phyloP scores from a whole-genome alignment of 1,140 invertebrate species.

The Drosophila ercepeae region DNA sequence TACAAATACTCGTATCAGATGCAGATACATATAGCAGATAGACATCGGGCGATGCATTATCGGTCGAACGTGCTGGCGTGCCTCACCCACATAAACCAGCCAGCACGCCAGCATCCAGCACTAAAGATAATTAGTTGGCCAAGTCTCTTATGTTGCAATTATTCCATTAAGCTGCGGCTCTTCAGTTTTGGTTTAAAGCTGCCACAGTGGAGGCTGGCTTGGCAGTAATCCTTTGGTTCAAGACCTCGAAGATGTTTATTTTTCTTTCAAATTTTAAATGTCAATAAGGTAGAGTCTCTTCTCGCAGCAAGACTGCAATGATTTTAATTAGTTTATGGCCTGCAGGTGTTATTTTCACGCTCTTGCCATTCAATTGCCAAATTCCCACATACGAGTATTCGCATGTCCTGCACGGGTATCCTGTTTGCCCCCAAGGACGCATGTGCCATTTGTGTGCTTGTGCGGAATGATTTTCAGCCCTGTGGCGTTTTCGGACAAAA shows the following conservation, averaged over 20 bases:
- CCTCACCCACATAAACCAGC: constrained; percentile 2
- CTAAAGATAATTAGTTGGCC: constrained; percentile 39
- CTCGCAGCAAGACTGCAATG: constrained; percentile 13
- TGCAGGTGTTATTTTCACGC: constrained; percentile 68
- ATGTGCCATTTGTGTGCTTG: neutral
- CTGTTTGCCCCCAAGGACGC: neutral
- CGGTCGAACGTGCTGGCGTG: constrained; percentile 31
- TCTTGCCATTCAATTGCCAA: constrained; percentile 20
- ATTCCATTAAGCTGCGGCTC: constrained; percentile 1
- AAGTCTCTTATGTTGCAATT: constrained; percentile 13
- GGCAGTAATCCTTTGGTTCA: neutral
- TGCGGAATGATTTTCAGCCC: constrained; percentile 6
- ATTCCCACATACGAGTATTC: constrained; percentile 28
- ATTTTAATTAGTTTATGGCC: constrained; percentile 71
- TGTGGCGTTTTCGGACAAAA: constrained; percentile 12
- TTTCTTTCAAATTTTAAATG: no score
- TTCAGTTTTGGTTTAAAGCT: constrained; percentile 5
- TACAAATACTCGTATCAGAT: constrained; percentile 32
- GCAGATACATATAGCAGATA: constrained; percentile 2
- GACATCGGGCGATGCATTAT: constrained; percentile 4
- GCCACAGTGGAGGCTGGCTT: constrained; percentile 7
- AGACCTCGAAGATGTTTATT: neutral
- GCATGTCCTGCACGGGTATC: no score
- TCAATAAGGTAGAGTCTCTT: neutral
- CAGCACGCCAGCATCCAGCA: constrained; percentile 8